Evolutionary conservation across 2,888 invertebrate genomes (phyloP).

Genomic region (Cybosia mesomella): DNA sequence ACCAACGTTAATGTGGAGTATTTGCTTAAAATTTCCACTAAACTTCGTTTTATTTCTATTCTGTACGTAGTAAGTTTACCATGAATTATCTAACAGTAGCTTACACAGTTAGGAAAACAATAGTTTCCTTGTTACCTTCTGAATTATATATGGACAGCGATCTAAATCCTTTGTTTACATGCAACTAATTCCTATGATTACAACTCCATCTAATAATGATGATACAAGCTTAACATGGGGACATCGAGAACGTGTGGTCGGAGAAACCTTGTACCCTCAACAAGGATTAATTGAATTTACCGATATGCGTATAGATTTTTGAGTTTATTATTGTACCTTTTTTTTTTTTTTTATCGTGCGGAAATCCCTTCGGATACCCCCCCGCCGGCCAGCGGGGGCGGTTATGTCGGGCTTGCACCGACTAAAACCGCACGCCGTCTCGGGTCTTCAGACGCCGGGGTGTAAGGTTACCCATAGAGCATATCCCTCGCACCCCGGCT

Average conservation of each 20-base stretch:
- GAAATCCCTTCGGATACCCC: no score
- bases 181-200: background rate
- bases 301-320: background rate
- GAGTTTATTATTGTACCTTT: background rate
- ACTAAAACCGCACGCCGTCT: no score
- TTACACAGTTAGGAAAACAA: background rate
- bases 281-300: background rate
- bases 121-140: background rate
- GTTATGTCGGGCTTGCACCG: no score
- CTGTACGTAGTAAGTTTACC: background rate
- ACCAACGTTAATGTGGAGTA: no score
- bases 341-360: no score
- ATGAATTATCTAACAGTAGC: background rate
- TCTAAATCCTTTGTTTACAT: background rate
- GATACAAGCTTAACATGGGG: background rate
- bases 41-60: background rate
- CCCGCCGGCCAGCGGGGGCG: no score
- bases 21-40: no score
- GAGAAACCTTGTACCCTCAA: background rate
- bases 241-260: background rate
- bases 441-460: no score
- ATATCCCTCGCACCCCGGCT: no score
- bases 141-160: background rate
- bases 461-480: no score
- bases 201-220: background rate